Evolutionary conservation across 2,888 invertebrate species (phyloP), one percentile per base, ranked within the genome.

Genomic region (Encarsia formosa): DNA sequence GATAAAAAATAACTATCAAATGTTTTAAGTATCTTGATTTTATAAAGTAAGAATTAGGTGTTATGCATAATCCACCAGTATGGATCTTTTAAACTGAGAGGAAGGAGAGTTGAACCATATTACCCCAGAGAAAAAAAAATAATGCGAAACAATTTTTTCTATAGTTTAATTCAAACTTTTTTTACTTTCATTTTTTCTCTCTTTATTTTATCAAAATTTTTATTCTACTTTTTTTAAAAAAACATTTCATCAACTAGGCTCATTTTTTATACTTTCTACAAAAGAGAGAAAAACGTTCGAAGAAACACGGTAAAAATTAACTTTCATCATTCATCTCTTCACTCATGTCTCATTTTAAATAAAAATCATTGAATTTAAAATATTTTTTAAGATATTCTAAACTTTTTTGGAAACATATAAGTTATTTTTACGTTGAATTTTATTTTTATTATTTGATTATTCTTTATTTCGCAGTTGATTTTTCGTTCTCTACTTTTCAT

Each of bases 21-120:
- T 34, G 11, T 32, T 8, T 41, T 11, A 8, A n/a, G 32, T 26
- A 29, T 49, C 54, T 54, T 46, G 46, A 55, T 58, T 54, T 43
- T 50, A 51, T 19, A 60, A 52, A 56, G 49, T 38, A 54, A 57
- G 54, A 60, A 56, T 54, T 59, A 61, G 63, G 59, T 61, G 58
- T 61, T 61, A 63, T 63, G 60, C 59, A 57, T 58, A 62, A 58
- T 56, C 58, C 58, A 60, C 45, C 47, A 55, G 49, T 57, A 60
- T 59, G 60, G 59, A 64, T 59, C 65, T 71, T 66, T 61, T 69
- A 70, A 70, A 70, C 69, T 69, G 74, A 76, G 73, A 73, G 73
- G 73, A 71, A 73, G 71, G 73, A 72, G 70, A 69, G 61, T 61
- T 63, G 64, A 65, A 69, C 66, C 67, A 62, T 62, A 56, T 63